Conservation (phyloP, 1,140 invertebrate genomes). For the Parasteatoda tepidariorum region DNA sequence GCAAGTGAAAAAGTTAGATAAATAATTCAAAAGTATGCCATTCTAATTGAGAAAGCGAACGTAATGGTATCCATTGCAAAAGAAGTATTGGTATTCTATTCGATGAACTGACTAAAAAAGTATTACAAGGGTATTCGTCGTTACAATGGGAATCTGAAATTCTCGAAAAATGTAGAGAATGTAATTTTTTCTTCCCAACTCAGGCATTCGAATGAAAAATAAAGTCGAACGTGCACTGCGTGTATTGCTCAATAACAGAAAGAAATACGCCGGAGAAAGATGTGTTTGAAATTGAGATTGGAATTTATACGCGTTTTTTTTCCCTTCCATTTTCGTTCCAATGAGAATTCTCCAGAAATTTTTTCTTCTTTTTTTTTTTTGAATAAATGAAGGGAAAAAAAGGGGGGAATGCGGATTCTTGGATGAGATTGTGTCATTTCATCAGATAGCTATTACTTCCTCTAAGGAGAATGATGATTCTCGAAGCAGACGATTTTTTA, state of each 20-base stretch:
- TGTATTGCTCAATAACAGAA: constrained; percentile 31
- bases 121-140: too few relatives aligned
- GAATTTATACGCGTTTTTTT: background rate
- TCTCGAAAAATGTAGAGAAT: constrained; percentile 25
- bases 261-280: constrained; percentile 23
- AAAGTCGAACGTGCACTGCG: constrained; percentile 25
- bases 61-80: background rate
- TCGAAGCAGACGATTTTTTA: constrained; percentile 26
- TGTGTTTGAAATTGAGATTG: constrained; percentile 23
- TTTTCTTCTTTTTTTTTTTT: background rate
- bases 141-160: background rate
- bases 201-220: constrained; percentile 10
- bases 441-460: constrained; percentile 26
- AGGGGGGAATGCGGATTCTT: constrained; percentile 15
- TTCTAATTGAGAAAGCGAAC: background rate
- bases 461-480: constrained; percentile 3
- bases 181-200: background rate
- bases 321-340: background rate
- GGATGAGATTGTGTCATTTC: background rate
- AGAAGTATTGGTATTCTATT: constrained; percentile 13
- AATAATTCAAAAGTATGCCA: background rate
- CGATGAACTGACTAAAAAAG: constrained; percentile 17
- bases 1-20: background rate
- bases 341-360: background rate
- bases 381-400: background rate